Evolutionary conservation across 1,140 invertebrate genomes (phyloP).

Genomic region (Aphelenchoides fujianensis): DNA sequence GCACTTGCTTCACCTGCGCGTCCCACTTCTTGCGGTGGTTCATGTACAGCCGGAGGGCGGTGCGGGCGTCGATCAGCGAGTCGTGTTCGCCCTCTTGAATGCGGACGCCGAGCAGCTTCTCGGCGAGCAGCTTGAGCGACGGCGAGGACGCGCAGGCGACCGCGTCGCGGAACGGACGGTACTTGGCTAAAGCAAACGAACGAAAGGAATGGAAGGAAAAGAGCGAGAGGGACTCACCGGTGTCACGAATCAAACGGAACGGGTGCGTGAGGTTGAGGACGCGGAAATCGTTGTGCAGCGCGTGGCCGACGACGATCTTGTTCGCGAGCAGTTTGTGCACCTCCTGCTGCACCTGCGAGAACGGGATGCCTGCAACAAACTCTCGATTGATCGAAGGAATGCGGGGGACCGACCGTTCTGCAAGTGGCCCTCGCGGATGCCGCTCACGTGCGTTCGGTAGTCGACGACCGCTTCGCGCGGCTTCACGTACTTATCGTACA

Average conservation of each 20-base stretch:
- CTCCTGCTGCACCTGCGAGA: constrained; percentile 76
- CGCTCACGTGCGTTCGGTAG: constrained; percentile 85
- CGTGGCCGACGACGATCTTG: constrained; percentile 80
- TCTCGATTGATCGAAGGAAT: too few relatives aligned
- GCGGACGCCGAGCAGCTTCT: constrained; percentile 73
- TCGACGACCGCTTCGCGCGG: constrained; percentile 75
- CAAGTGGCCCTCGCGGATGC: constrained; percentile 76
- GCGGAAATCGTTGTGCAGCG: constrained; percentile 78
- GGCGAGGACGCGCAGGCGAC: constrained; percentile 71
- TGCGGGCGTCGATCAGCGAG: constrained; percentile 68
- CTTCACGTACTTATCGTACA: constrained; percentile 87
- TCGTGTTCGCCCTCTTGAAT: constrained; percentile 88
- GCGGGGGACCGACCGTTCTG: constrained; percentile 60
- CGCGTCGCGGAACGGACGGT: constrained; percentile 72
- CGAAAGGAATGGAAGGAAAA: too few relatives aligned
- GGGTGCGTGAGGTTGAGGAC: constrained; percentile 78
- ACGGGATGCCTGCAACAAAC: constrained; percentile 67
- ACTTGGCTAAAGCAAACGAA: too few relatives aligned
- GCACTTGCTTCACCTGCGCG: constrained; percentile 33
- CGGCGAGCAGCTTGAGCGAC: constrained; percentile 76
- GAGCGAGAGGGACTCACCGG: too few relatives aligned
- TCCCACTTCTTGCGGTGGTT: constrained; percentile 39
- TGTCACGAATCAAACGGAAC: constrained; percentile 74
- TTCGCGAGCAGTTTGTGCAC: constrained; percentile 75
- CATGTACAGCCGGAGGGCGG: constrained; percentile 47